Evolutionary conservation across 2,797 vertebrate species (phyloP), one percentile per base, ranked within the genome.

Genomic region (Danio kyathit): DNA sequence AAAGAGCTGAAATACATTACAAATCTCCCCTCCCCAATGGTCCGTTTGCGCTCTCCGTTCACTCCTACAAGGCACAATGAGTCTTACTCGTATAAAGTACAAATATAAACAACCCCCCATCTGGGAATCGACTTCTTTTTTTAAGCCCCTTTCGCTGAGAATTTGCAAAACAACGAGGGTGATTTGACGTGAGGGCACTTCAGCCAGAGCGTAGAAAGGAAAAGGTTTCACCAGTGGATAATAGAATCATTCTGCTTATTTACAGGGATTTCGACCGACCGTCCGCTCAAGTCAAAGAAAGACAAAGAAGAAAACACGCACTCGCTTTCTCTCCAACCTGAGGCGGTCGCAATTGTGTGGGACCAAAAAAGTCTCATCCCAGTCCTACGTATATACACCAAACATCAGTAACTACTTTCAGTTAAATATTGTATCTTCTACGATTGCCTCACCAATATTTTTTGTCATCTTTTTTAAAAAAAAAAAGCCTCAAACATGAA

Each of bases 41-140:
- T 95, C 95, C 93, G 90, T 94, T 92, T 91, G 92, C 93, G 40
- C 94, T 93, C 66, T 65, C 61, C 6, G 74, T 63, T 17, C 60
- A 80, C 86, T 60, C 79, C 91, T 96, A 97, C 96, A 99, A 99
- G 97, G 98, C 98, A 99, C 98, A 96, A 99, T 97, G 96, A 98
- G 96, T 97, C 96, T 94, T 91, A 96, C 96, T 95, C 95, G 92
- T 95, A 96, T 92, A 95, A 95, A 95, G 96, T 96, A 96, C 95
- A 96, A 96, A 96, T 95, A 95, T 95, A 94, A 96, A 96, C 91
- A 93, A 83, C 88, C 91, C 88, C 92, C 91, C 90, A 56, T 80
- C 67, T n/a, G 83, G 76, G 75, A 85, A 74, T 83, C 81, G 63
- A 79, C 67, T 80, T 83, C n/a, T 29, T 29, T 29, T 29, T 67